These are phyloP conservation scores for Brachymystax lenok DNA, from an alignment of 2,797 vertebrate genomes.

Conservation along the genomic window DNA sequence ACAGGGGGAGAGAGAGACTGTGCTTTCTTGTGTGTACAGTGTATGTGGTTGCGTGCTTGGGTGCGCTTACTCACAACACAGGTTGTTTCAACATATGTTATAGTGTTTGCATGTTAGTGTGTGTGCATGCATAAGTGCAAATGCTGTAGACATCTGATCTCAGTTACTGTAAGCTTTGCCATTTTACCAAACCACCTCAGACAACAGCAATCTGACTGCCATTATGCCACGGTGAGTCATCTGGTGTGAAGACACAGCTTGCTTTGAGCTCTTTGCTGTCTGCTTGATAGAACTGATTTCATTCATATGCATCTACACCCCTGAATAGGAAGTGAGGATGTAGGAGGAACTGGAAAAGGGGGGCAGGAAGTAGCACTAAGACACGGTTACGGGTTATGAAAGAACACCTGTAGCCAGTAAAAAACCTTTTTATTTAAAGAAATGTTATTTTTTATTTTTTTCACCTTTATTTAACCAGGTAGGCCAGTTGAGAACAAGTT, in stretches of 20 bases:
- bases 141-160: not conserved
- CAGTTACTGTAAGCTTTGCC: slow-evolving; percentile 11
- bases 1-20: slow-evolving; percentile 41
- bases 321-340: slow-evolving; percentile 31
- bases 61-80: not conserved
- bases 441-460: too few relatives aligned
- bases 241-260: slow-evolving; percentile 15
- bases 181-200: slow-evolving; percentile 3
- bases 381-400: not conserved
- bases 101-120: not conserved
- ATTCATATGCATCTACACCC: slow-evolving; percentile 13
- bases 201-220: slow-evolving; percentile 9
- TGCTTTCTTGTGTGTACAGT: slow-evolving; percentile 45
- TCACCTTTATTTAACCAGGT: too few relatives aligned
- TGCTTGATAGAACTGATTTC: slow-evolving; percentile 36
- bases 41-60: slow-evolving; percentile 18
- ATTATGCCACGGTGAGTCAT: slow-evolving; percentile 13
- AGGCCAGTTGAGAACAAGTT: too few relatives aligned
- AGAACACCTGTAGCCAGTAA: not conserved
- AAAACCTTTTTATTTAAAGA: too few relatives aligned
- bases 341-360: not conserved
- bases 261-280: slow-evolving; percentile 22
- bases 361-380: too few relatives aligned
- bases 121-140: not conserved
- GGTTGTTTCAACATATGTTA: not conserved